These are phyloP conservation scores for Epizoanthus scotinus DNA, from an alignment of 92 coral and sea anemone species.

Conservation along the genomic window DNA sequence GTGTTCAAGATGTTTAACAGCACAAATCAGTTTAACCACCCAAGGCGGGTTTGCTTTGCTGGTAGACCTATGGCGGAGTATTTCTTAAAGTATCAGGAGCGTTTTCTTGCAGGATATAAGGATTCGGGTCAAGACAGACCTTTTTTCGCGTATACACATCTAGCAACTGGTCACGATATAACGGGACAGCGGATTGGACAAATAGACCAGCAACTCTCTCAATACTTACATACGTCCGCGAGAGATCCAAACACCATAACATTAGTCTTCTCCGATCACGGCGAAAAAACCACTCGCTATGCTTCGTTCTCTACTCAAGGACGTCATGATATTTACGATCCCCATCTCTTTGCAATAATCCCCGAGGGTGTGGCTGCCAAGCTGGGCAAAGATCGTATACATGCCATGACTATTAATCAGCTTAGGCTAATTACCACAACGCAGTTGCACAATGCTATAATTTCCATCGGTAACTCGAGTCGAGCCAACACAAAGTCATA, in stretches of 20 bases:
- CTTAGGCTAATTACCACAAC: slow-evolving; percentile 42
- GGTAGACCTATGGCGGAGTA: slow-evolving; percentile 81
- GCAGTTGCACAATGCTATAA: slow-evolving; percentile 53
- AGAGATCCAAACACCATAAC: slow-evolving; percentile 55
- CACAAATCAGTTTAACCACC: slow-evolving; percentile 48
- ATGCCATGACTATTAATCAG: slow-evolving; percentile 51
- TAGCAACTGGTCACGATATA: slow-evolving; percentile 85
- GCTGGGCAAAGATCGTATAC: slow-evolving; percentile 51
- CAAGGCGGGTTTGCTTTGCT: slow-evolving; percentile 64
- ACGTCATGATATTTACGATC: slow-evolving; percentile 52
- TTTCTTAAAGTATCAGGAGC: slow-evolving; percentile 70
- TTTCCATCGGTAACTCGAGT: slow-evolving; percentile 33
- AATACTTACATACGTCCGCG: slow-evolving; percentile 17
- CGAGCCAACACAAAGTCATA: slow-evolving; percentile 9
- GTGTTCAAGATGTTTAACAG: slow-evolving; percentile 44
- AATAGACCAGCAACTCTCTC: slow-evolving; percentile 12
- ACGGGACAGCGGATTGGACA: slow-evolving; percentile 83
- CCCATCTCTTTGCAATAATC: slow-evolving; percentile 59
- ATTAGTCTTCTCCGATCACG: slow-evolving; percentile 66
- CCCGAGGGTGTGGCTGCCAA: slow-evolving; percentile 52
- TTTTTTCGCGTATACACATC: slow-evolving; percentile 79
- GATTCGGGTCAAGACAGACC: slow-evolving; percentile 30
- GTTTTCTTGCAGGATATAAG: slow-evolving; percentile 38
- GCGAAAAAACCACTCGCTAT: slow-evolving; percentile 63
- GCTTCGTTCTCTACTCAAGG: slow-evolving; percentile 51